Evolutionary conservation across 2,888 invertebrate genomes (phyloP).

Genomic region (Eumacrocentrus americanus): DNA sequence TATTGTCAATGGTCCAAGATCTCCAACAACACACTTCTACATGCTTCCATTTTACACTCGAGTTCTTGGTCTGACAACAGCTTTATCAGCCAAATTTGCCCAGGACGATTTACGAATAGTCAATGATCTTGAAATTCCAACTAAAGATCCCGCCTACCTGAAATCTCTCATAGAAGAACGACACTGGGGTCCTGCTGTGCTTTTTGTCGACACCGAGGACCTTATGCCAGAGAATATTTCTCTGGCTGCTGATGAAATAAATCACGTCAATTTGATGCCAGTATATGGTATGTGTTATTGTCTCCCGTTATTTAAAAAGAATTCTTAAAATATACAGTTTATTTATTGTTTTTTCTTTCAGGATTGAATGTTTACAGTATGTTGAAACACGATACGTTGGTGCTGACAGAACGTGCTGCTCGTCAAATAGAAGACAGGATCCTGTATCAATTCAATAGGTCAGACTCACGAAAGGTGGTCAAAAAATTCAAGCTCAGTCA

Average conservation of each 20-base stretch:
- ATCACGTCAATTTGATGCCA: conserved; percentile 92
- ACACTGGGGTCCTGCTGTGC: conserved; percentile 95
- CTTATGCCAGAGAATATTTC: conserved; percentile 88
- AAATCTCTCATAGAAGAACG: conserved; percentile 80
- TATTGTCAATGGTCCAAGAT: conserved; percentile 86
- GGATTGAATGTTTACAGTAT: conserved; percentile 93
- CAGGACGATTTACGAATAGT: conserved; percentile 96
- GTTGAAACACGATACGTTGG: conserved; percentile 93
- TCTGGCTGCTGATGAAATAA: conserved; percentile 77
- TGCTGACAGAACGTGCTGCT: conserved; percentile 83
- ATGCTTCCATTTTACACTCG: conserved; percentile 86
- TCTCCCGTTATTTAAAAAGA: too few relatives aligned
- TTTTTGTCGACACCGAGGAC: conserved; percentile 92
- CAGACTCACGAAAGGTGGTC: conserved; percentile 61
- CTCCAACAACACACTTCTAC: conserved; percentile 89
- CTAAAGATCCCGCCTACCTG: conserved; percentile 78
- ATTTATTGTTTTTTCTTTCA: conserved; percentile 42
- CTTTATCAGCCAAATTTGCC: conserved; percentile 88
- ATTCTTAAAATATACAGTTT: too few relatives aligned
- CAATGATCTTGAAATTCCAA: conserved; percentile 83
- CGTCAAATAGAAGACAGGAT: conserved; percentile 83
- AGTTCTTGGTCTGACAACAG: conserved; percentile 80
- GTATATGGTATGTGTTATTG: conserved; percentile 71
- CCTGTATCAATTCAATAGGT: conserved; percentile 72
- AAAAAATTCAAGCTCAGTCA: conserved; percentile 70